These are phyloP conservation scores for Trichacis sp. DNA, from an alignment of 2,888 invertebrate species.

Conservation along the genomic window DNA sequence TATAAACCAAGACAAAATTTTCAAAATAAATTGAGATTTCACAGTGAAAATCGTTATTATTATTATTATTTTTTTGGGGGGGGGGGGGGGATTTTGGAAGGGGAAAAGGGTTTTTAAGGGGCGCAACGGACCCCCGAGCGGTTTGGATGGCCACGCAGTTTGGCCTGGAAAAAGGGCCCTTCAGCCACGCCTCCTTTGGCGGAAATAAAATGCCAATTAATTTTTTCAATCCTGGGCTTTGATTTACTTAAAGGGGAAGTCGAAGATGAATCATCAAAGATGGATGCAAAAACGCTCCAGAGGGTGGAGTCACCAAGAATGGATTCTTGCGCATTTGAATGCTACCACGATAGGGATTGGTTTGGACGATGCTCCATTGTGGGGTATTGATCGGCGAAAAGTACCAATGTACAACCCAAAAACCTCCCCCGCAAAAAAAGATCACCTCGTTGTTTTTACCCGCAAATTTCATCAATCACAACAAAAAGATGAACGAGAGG, in stretches of 20 bases:
- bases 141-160: no score
- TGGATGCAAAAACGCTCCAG: slow-evolving; percentile 45
- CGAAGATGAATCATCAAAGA: slow-evolving; percentile 59
- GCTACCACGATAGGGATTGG: slow-evolving; percentile 58
- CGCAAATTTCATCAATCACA: slow-evolving; percentile 26
- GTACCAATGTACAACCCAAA: no score
- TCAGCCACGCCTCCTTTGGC: no score
- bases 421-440: no score
- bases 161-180: no score
- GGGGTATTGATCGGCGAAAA: slow-evolving; percentile 67
- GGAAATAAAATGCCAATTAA: no score
- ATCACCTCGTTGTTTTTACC: no score
- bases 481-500: slow-evolving; percentile 20
- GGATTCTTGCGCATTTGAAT: slow-evolving; percentile 60
- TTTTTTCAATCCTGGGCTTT: no score
- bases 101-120: slow-evolving; percentile 24
- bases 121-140: slow-evolving; percentile 12
- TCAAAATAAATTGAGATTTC: slow-evolving; percentile 8
- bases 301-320: slow-evolving; percentile 51
- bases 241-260: no score
- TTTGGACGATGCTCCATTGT: slow-evolving; percentile 62
- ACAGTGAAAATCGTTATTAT: no score
- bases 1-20: slow-evolving; percentile 33
- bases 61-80: no score
- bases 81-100: background rate